A percentile compares a stretch with the other conserved stretches of the same genome.
phyloP scores from a whole-genome alignment of 2,113 vertebrate species.

The Climacteris rufus region DNA sequence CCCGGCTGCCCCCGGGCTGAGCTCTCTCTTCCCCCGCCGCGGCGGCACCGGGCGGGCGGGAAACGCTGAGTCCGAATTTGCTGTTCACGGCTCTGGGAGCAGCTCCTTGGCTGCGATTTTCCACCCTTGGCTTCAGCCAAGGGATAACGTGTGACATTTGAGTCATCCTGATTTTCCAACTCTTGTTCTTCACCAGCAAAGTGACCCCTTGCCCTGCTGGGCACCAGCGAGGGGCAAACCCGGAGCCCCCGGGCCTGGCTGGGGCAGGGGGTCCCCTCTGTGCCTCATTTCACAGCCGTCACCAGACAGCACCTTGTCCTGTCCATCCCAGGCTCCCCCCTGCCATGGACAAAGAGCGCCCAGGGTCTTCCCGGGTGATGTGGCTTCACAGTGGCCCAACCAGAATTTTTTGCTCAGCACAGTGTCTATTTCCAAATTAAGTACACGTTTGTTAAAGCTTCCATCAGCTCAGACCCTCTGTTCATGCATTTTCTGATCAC shows the following conservation, averaged over 20 bases:
- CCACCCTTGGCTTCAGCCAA: not conserved
- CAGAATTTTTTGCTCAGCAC: not conserved
- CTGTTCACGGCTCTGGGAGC: not conserved
- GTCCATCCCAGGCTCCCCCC: not conserved
- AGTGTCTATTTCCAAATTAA: not conserved
- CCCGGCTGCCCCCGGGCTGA: not conserved
- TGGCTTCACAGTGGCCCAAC: not conserved
- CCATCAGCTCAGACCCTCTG: not conserved
- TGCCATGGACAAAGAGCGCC: not conserved
- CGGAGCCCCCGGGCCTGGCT: not conserved
- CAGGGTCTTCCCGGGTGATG: not conserved
- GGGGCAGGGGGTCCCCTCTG: not conserved
- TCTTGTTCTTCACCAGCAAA: not conserved
- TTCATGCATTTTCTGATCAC: not conserved
- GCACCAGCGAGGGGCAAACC: not conserved
- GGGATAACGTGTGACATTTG: not conserved
- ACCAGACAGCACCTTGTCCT: rapidly evolving
- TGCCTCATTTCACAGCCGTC: not conserved
- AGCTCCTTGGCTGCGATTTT: not conserved
- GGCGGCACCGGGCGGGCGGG: not conserved
- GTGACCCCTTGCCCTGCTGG: not conserved
- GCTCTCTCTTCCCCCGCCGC: not conserved
- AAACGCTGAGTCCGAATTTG: not conserved
- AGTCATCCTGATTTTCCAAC: not conserved
- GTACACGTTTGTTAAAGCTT: not conserved